Percentiles rank a stretch among this genome's conserved stretches.
Evolutionary conservation across 2,113 vertebrate genomes (phyloP).

Genomic region (Channa maculata): DNA sequence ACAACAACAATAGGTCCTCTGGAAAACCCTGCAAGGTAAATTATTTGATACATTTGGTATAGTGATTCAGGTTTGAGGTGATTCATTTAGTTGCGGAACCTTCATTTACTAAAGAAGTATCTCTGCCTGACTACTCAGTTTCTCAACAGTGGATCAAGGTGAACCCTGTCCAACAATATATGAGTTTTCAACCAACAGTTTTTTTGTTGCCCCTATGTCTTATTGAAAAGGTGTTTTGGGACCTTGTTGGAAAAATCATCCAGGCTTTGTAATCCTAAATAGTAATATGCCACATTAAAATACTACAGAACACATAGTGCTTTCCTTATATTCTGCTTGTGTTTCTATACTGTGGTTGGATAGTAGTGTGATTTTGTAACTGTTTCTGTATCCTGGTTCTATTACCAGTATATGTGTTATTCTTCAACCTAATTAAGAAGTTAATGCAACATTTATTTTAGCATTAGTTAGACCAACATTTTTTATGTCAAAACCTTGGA

Average conservation of each 20-base stretch:
- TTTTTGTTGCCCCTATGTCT: background rate
- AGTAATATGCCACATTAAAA: background rate
- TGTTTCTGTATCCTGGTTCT: conserved; percentile 3
- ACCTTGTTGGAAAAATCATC: background rate
- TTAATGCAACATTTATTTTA: conserved; percentile 11
- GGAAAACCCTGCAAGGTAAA: conserved; percentile 35
- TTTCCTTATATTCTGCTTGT: background rate
- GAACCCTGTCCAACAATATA: conserved; percentile 20
- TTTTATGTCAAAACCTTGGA: conserved; percentile 41
- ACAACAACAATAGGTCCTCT: conserved; percentile 20
- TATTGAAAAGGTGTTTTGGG: conserved; percentile 33
- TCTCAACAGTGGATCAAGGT: conserved; percentile 6
- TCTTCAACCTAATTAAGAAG: conserved; percentile 18
- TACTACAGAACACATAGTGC: background rate
- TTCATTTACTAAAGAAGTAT: conserved; percentile 2
- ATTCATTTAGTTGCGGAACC: conserved; percentile 15
- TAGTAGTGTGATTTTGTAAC: background rate
- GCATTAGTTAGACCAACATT: conserved; percentile 18
- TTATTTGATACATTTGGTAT: background rate
- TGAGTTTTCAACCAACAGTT: conserved; percentile 24
- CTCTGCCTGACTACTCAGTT: background rate
- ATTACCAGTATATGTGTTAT: background rate
- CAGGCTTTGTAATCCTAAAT: background rate
- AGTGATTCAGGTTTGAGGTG: background rate
- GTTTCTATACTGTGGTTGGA: background rate